These are phyloP conservation scores for Agrypnus murinus DNA, from an alignment of 2,888 invertebrate species.

Conservation along the genomic window DNA sequence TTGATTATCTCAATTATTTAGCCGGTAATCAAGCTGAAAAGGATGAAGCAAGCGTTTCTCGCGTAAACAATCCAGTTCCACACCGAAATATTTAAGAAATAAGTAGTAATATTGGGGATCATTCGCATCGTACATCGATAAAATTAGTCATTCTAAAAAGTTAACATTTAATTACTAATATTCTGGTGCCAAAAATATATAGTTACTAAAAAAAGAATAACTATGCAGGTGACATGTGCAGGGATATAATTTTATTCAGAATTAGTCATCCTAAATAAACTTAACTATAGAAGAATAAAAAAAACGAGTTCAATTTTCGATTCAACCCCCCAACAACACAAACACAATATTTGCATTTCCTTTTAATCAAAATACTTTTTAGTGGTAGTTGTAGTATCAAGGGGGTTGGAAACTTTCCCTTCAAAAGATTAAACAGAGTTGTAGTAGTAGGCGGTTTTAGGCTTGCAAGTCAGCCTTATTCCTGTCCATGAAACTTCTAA, in stretches of 20 bases:
- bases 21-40: background rate
- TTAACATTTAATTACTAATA: conserved; percentile 66
- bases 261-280: conserved; percentile 23
- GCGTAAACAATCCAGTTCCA: conserved; percentile 38
- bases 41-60: conserved; percentile 27
- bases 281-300: no score
- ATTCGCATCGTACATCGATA: conserved; percentile 69
- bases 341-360: conserved; percentile 27
- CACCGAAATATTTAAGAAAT: conserved; percentile 46
- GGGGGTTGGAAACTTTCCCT: conserved; percentile 19
- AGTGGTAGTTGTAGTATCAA: conserved; percentile 3
- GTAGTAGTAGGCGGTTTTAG: conserved; percentile 10
- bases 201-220: conserved; percentile 69
- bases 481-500: conserved; percentile 16
- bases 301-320: conserved; percentile 17
- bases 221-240: conserved; percentile 41
- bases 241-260: conserved; percentile 34
- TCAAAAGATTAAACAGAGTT: conserved; percentile 24
- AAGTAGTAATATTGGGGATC: conserved; percentile 63
- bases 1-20: background rate
- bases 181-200: conserved; percentile 70
- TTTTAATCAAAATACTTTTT: conserved; percentile 27
- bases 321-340: conserved; percentile 24
- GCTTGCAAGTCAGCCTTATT: conserved; percentile 17
- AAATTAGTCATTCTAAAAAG: conserved; percentile 68